A percentile compares a stretch with the other conserved stretches of the same genome.
Conservation (phyloP, 2,113 vertebrate species). For the Recurvirostra avosetta region DNA sequence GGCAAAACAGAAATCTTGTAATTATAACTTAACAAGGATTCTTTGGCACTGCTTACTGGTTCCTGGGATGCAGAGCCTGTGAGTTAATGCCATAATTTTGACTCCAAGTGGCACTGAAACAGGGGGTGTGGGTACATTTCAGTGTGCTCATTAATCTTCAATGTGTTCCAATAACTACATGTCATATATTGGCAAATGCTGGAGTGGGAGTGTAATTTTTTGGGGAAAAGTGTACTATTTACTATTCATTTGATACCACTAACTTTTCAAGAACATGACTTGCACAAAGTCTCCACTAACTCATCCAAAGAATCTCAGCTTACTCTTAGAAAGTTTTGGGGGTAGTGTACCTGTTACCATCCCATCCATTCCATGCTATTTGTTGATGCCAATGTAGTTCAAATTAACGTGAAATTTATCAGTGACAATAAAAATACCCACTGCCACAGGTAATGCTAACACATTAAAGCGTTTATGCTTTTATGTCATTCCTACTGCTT, state of each 20-base stretch:
- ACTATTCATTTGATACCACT: not conserved
- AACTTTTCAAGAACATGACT: not conserved
- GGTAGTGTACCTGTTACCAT: not conserved
- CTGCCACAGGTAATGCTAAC: not conserved
- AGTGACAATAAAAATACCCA: not conserved
- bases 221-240: not conserved
- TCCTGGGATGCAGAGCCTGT: not conserved
- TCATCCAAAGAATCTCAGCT: not conserved
- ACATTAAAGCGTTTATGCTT: not conserved
- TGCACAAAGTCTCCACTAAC: not conserved
- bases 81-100: constrained; percentile 18
- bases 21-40: constrained; percentile 25
- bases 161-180: not conserved
- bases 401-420: not conserved
- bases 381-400: not conserved
- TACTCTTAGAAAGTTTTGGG: not conserved
- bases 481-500: not conserved
- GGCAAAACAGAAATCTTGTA: constrained; percentile 42
- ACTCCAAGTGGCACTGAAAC: constrained; percentile 3
- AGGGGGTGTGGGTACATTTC: not conserved
- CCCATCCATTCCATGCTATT: not conserved
- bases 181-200: not conserved
- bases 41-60: not conserved
- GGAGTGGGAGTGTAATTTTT: not conserved
- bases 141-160: not conserved